Percentiles rank a stretch among this genome's conserved stretches.
Conservation (phyloP, 2,113 vertebrate genomes). For the Agapornis roseicollis region DNA sequence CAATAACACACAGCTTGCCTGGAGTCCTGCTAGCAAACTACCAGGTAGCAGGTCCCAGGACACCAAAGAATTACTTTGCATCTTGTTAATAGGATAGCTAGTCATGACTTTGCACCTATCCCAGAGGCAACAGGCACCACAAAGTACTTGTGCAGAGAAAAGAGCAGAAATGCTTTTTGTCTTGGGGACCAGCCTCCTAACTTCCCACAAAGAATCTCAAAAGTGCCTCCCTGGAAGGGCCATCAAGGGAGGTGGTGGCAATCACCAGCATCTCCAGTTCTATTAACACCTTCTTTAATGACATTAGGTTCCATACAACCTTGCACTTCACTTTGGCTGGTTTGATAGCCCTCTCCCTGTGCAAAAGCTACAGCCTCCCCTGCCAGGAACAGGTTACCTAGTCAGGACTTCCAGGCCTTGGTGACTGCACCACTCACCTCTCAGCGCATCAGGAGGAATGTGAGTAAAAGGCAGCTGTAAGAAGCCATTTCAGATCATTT, state of each 20-base stretch:
- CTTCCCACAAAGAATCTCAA: not conserved
- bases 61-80: not conserved
- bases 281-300: not conserved
- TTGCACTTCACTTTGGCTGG: not conserved
- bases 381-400: not conserved
- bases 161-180: fast-evolving
- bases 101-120: not conserved
- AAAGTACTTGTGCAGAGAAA: fast-evolving
- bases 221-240: not conserved
- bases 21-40: not conserved
- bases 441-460: fast-evolving
- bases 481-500: not conserved
- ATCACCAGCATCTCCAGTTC: not conserved
- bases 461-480: not conserved
- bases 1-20: not conserved
- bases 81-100: not conserved
- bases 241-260: not conserved
- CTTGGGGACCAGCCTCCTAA: fast-evolving
- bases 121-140: fast-evolving
- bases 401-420: not conserved
- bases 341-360: not conserved
- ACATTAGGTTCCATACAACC: not conserved
- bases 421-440: not conserved
- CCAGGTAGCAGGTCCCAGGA: not conserved
- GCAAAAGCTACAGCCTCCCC: not conserved